phyloP scores from a whole-genome alignment of 30 jellyfish, hydroid and myxozoan genomes.

The Pelagia noctiluca region DNA sequence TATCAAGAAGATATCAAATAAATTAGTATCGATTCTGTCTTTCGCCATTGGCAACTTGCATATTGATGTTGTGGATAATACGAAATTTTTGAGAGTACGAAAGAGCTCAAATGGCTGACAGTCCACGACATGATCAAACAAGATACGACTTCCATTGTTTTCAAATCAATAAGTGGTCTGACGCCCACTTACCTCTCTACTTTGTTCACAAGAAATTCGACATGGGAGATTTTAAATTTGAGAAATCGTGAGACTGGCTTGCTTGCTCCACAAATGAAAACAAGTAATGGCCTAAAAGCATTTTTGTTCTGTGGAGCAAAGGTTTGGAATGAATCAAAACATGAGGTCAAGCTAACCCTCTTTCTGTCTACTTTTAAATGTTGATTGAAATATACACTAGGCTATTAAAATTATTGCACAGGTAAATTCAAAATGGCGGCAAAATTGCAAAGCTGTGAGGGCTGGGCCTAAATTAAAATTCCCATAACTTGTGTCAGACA shows the following conservation, averaged over 20 bases:
- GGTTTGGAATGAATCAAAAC: neutral
- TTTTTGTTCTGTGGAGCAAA: neutral
- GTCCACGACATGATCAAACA: constrained; percentile 22
- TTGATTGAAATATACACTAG: no score
- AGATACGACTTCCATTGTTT: neutral
- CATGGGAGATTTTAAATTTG: constrained; percentile 3
- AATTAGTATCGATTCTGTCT: constrained; percentile 4
- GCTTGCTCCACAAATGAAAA: no score
- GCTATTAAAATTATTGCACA: no score
- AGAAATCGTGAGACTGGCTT: constrained; percentile 7
- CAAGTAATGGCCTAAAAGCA: no score
- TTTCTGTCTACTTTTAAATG: no score
- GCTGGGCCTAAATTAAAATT: no score
- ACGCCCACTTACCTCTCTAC: constrained; percentile 4
- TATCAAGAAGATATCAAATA: constrained; percentile 9
- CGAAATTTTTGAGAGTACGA: neutral
- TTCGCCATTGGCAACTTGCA: constrained; percentile 1
- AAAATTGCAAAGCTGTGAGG: no score
- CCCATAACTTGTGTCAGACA: no score
- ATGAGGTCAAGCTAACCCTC: no score
- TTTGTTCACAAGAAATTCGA: constrained; percentile 1
- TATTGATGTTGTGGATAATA: constrained; percentile 17
- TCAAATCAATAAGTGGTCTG: constrained; percentile 11
- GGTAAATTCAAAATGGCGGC: no score
- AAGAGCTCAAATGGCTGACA: constrained; percentile 17